phyloP scores from a whole-genome alignment of 2,797 vertebrate species.

The Cuculus canorus region DNA sequence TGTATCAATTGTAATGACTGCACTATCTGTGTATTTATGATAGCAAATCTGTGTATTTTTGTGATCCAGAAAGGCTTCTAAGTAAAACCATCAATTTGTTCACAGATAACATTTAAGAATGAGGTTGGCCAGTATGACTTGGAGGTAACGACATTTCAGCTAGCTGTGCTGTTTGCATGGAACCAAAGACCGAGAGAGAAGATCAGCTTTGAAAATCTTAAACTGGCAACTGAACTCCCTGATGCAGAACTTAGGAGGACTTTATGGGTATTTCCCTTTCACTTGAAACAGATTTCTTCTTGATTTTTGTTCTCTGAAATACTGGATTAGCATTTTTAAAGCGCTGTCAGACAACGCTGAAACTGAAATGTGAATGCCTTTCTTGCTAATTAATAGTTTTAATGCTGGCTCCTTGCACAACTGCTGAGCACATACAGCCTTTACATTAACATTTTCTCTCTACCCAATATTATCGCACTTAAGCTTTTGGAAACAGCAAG shows the following conservation, averaged over 20 bases:
- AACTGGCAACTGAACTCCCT: conserved; percentile 95
- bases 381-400: neutral
- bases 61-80: neutral
- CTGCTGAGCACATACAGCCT: neutral
- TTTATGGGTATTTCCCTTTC: conserved; percentile 88
- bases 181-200: conserved; percentile 98
- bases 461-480: neutral
- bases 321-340: conserved; percentile 26
- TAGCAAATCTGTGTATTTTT: neutral
- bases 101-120: conserved; percentile 98
- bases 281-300: conserved; percentile 47
- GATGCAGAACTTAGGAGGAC: conserved; percentile 97
- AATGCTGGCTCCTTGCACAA: neutral
- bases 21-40: neutral
- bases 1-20: neutral
- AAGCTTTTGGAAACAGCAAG: conserved; percentile 13
- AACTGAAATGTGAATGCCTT: neutral
- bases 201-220: conserved; percentile 99
- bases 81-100: neutral
- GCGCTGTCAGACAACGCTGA: neutral
- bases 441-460: neutral
- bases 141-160: conserved; percentile 98
- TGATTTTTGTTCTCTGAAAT: neutral
- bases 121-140: conserved; percentile 98
- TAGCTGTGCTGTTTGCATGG: conserved; percentile 97